These are phyloP conservation scores for Drosophila lacertosa DNA, from an alignment of 1,140 invertebrate species.

Conservation along the genomic window DNA sequence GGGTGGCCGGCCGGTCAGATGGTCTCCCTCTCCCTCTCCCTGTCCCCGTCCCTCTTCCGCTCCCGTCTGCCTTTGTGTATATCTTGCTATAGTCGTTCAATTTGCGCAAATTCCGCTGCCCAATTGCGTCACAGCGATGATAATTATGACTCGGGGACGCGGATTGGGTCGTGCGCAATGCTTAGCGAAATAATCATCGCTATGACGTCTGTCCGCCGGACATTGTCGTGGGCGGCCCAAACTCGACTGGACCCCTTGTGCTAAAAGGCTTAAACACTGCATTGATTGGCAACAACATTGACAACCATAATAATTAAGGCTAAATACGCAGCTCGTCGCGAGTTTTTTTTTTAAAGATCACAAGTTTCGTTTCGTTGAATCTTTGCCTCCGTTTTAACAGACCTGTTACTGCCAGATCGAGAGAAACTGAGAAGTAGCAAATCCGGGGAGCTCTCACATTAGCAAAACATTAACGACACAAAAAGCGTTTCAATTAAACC, in stretches of 20 bases:
- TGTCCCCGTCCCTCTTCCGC: not conserved
- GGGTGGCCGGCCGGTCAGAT: constrained; percentile 20
- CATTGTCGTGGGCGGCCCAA: constrained; percentile 13
- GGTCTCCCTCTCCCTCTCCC: not conserved
- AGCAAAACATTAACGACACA: not conserved
- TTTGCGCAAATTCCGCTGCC: constrained; percentile 73
- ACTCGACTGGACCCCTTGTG: not conserved
- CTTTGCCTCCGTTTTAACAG: not conserved
- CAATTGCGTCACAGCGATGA: constrained; percentile 72
- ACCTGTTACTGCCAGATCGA: not conserved
- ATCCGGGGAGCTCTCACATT: constrained; percentile 5
- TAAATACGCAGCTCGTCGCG: not conserved
- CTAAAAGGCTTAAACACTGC: no score
- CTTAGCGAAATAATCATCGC: constrained; percentile 27
- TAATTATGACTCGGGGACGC: constrained; percentile 64
- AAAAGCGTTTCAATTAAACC: not conserved
- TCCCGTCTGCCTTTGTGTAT: constrained; percentile 13
- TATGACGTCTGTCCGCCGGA: constrained; percentile 17
- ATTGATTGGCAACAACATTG: no score
- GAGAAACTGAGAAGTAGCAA: not conserved
- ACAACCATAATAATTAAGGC: not conserved
- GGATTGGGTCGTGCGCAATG: constrained; percentile 44
- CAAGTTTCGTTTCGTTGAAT: no score
- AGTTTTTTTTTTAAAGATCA: not conserved
- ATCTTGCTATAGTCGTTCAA: constrained; percentile 60